A percentile compares a stretch with the other conserved stretches of the same genome.
Evolutionary conservation across 92 coral and sea anemone genomes (phyloP).

Genomic region (Zoanthus sociatus): DNA sequence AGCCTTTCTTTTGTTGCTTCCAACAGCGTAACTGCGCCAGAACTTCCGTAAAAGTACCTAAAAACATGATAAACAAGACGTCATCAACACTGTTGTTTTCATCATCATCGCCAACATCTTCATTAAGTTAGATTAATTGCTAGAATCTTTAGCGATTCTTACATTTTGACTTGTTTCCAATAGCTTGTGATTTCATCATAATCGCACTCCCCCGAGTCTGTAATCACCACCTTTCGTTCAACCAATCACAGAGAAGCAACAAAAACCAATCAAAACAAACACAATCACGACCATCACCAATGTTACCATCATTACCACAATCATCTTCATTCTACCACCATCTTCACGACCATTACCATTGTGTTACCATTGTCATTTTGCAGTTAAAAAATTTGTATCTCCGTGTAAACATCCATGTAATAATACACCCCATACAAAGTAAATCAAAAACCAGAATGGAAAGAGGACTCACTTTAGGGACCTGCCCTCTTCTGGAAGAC

Average conservation of each 20-base stretch:
- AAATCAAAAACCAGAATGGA: neutral
- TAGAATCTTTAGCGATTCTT: no score
- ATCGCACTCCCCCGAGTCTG: no score
- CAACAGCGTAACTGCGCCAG: constrained; percentile 77
- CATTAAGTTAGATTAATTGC: neutral
- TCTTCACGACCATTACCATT: neutral
- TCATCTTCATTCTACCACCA: neutral
- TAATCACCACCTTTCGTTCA: no score
- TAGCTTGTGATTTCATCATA: no score
- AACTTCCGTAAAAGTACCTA: constrained; percentile 75
- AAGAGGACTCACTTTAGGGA: constrained; percentile 76
- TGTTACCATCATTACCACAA: neutral
- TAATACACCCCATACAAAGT: neutral
- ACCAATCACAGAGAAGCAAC: no score
- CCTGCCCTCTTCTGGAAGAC: constrained; percentile 41
- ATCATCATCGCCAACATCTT: no score
- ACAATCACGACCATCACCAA: neutral
- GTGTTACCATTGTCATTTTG: no score
- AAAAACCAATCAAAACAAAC: no score
- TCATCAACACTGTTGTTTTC: neutral
- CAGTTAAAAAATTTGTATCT: no score
- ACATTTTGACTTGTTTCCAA: no score
- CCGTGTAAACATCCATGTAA: no score
- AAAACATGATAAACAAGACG: neutral
- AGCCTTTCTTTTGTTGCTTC: constrained; percentile 76